Conservation (phyloP, 2,888 invertebrate species). For the Drosophila kambysellisi region DNA sequence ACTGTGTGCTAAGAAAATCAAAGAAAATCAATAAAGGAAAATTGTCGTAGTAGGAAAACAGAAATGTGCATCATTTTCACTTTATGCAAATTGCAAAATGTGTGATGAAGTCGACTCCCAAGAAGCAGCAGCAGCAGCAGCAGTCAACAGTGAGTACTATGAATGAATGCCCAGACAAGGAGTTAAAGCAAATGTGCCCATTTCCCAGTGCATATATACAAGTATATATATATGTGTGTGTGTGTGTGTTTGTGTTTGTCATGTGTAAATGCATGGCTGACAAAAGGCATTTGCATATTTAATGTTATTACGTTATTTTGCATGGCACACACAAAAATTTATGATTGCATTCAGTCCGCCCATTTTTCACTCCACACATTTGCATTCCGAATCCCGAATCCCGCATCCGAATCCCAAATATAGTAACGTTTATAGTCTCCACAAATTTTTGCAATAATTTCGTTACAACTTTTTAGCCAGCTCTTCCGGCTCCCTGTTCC, state of each 20-base stretch:
- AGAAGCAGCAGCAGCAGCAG: slow-evolving; percentile 2
- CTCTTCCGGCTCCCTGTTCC: neutral
- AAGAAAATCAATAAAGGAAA: slow-evolving; percentile 79
- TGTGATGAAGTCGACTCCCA: slow-evolving; percentile 68
- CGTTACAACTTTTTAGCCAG: slow-evolving; percentile 68
- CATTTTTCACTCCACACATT: slow-evolving; percentile 13
- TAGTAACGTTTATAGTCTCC: slow-evolving; percentile 52
- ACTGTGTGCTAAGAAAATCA: slow-evolving; percentile 64
- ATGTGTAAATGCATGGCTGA: slow-evolving; percentile 76
- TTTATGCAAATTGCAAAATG: slow-evolving; percentile 78
- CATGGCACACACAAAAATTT: slow-evolving; percentile 77
- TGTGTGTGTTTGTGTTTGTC: slow-evolving; percentile 43
- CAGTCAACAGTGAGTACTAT: slow-evolving; percentile 33
- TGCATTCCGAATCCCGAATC: slow-evolving; percentile 36
- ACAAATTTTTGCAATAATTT: slow-evolving; percentile 73
- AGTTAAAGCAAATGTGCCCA: slow-evolving; percentile 24
- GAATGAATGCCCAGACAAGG: slow-evolving; percentile 29
- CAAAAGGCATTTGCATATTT: slow-evolving; percentile 81
- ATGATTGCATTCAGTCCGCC: slow-evolving; percentile 67
- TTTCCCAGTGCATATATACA: neutral
- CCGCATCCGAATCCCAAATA: slow-evolving; percentile 43
- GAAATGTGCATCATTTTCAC: slow-evolving; percentile 81
- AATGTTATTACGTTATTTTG: slow-evolving; percentile 81
- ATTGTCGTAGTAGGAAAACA: slow-evolving; percentile 71
- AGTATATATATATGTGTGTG: slow-evolving; percentile 12